Percentiles rank a stretch among this genome's conserved stretches.
Conservation (phyloP, 1,140 invertebrate genomes). For the Hirudo medicinalis region DNA sequence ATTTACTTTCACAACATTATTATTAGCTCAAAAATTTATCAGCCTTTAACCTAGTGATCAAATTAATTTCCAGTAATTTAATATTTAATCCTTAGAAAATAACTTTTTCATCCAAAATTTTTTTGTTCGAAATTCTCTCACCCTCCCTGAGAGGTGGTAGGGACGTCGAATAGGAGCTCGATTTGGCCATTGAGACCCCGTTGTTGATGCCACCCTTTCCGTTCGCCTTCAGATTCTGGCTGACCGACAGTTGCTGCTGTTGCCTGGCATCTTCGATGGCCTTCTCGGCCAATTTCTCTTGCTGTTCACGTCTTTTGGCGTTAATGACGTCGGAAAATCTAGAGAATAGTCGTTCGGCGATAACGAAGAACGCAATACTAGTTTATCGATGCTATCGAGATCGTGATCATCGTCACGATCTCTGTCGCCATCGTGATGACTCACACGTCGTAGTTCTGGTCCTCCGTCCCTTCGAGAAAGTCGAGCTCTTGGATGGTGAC, state of each 20-base stretch:
- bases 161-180: not conserved
- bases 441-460: slow-evolving; percentile 72
- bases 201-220: not conserved
- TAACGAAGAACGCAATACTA: no score
- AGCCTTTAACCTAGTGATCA: no score
- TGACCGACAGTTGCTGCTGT: slow-evolving; percentile 17
- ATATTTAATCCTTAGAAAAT: not conserved
- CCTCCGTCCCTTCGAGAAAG: slow-evolving; percentile 66
- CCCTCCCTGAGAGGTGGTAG: not conserved
- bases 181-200: not conserved
- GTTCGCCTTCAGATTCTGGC: slow-evolving; percentile 3
- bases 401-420: not conserved
- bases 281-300: slow-evolving; percentile 33
- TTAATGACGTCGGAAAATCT: slow-evolving; percentile 34
- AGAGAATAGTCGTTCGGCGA: not conserved
- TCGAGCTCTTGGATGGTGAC: slow-evolving; percentile 66
- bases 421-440: slow-evolving; percentile 21
- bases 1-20: no score
- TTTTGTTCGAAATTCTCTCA: not conserved
- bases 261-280: slow-evolving; percentile 27
- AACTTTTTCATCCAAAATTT: not conserved
- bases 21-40: no score
- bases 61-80: not conserved
- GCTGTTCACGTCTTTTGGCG: slow-evolving; percentile 31
- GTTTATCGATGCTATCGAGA: no score